Evolutionary conservation across 37 sponge, comb jelly and placozoan species (phyloP).

Genomic region (Eunapius fragilis): DNA sequence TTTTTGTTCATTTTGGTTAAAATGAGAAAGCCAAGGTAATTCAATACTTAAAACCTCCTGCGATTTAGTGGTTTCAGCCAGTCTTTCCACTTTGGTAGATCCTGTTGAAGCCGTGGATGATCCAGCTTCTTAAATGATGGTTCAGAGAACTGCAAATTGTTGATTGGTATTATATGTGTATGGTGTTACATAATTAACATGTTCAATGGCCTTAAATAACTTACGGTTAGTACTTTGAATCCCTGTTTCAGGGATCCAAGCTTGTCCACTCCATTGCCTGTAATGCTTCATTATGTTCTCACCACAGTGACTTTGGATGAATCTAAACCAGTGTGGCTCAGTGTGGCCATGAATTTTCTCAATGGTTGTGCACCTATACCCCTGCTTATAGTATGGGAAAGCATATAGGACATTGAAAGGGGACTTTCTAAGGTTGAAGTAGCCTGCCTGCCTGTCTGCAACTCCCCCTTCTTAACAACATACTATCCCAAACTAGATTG

Average conservation of each 20-base stretch:
- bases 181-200: not conserved
- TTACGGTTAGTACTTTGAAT: not conserved
- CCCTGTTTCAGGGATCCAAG: conserved; percentile 14
- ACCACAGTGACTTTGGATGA: conserved; percentile 5
- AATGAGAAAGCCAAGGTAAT: too few relatives aligned
- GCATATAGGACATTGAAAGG: too few relatives aligned
- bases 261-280: conserved; percentile 17
- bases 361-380: too few relatives aligned
- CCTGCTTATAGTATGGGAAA: too few relatives aligned
- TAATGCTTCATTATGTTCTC: conserved; percentile 29
- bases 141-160: not conserved
- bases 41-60: too few relatives aligned
- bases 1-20: too few relatives aligned
- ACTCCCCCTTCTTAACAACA: too few relatives aligned
- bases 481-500: too few relatives aligned
- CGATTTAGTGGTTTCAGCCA: not conserved
- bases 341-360: too few relatives aligned
- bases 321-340: conserved; percentile 27
- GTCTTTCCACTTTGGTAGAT: conserved; percentile 19
- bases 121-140: conserved; percentile 5
- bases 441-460: too few relatives aligned
- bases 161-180: not conserved
- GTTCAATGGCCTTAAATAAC: not conserved
- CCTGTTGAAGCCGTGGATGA: not conserved
- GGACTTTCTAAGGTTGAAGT: too few relatives aligned